Base-by-base conservation (phyloP, 2,888 invertebrate genomes). In the Rotaria macrura region DNA sequence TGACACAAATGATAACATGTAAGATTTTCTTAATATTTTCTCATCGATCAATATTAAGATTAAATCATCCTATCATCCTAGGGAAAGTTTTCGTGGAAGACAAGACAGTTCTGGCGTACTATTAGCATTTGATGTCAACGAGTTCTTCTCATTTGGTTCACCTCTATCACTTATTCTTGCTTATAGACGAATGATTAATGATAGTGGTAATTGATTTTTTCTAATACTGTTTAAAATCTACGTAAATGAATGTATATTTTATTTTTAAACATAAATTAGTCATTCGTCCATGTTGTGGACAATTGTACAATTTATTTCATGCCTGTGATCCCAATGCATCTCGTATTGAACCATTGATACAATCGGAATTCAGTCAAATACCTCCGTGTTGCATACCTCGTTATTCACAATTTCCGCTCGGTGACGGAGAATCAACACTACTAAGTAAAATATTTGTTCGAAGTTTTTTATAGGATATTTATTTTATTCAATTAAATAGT, bases 251-350 rank as follows among this genome's bases (percentile, higher is more conserved):
- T 17, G 17, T 65, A 4, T 34, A 29, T 52, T 52, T 52, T 52
- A 4, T 17, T 52, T 52, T 52, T 52, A 47, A 47, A 79, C 65
- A 49, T 52, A 20, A 29, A 17, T 38, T 74, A 55, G n/a, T 84
- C 34, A 85, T 83, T 34, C 43, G 72, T 25, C 97, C 97, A 87
- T 93, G 93, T 88, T 95, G 95, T 89, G 94, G 94, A 89, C 97
- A 98, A 93, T 94, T 99, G 84, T 99, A 96, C 92, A 99, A 99
- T 92, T 92, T 99, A 90, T 99, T 97, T 92, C 99, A 99, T 93
- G 95, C 97, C 87, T 96, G 96, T 87, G 98, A 99, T 92, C 97
- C 98, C 49, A 95, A 96, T 85, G 96, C 96, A 85, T 94, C 95
- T 84, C 93, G 98, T 87, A 91, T 91, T 29, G 91, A 91, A 85